A percentile compares a stretch with the other conserved stretches of the same genome.
phyloP scores from a whole-genome alignment of 2,113 vertebrate genomes.

The Rynchops niger region DNA sequence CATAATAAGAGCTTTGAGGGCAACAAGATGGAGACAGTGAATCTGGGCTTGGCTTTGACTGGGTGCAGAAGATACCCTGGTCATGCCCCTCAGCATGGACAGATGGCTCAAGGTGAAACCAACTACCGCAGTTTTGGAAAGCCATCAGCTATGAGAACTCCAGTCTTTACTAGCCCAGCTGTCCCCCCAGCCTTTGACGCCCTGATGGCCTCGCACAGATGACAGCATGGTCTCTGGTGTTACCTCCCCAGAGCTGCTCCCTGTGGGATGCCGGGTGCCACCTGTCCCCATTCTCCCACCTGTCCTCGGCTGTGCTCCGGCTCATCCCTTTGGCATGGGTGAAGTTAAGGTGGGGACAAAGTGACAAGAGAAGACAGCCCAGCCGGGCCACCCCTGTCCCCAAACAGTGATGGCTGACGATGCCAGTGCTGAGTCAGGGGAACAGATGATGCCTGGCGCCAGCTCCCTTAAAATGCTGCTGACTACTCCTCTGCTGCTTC shows the following conservation, averaged over 20 bases:
- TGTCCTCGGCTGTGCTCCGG: neutral
- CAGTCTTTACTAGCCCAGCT: neutral
- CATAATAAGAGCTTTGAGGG: neutral
- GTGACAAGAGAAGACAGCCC: neutral
- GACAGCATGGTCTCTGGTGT: neutral
- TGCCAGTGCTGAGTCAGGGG: neutral
- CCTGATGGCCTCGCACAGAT: accelerated
- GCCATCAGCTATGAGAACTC: neutral
- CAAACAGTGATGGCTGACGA: neutral
- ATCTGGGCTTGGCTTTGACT: neutral
- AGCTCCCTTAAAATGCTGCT: neutral
- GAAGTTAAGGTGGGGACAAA: neutral
- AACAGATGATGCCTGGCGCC: neutral
- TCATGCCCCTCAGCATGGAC: neutral
- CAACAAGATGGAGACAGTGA: neutral
- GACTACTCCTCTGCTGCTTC: neutral
- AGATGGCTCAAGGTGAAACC: neutral
- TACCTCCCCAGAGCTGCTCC: neutral
- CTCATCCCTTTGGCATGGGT: too few relatives aligned
- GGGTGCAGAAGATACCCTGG: neutral
- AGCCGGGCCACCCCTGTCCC: neutral
- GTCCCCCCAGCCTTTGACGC: neutral
- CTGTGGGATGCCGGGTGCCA: neutral
- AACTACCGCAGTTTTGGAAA: neutral
- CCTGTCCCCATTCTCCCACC: neutral